phyloP scores from a whole-genome alignment of 2,797 vertebrate species.

The Neosalanx taihuensis region DNA sequence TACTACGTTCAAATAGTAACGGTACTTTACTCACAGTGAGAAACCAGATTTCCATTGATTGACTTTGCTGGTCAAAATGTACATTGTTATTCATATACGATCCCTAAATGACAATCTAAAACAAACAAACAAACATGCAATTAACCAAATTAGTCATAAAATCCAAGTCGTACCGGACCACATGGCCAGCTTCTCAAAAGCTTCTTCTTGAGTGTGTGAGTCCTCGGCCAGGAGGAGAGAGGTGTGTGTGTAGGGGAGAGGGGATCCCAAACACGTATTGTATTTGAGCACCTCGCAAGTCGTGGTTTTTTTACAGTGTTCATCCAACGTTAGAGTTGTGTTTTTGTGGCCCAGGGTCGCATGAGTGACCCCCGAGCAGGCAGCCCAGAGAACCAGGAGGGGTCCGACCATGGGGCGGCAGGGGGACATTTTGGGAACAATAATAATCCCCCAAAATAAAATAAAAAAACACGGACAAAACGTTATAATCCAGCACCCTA shows the following conservation, averaged over 20 bases:
- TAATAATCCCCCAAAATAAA: conserved; percentile 13
- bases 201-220: conserved; percentile 87
- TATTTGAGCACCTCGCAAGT: conserved; percentile 84
- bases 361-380: conserved; percentile 39
- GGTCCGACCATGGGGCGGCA: conserved; percentile 71
- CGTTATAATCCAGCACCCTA: conserved; percentile 2
- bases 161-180: conserved; percentile 85
- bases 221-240: conserved; percentile 87
- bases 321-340: conserved; percentile 67
- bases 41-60: neutral
- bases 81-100: too few species aligned
- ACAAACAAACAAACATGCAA: too few species aligned
- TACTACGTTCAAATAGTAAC: too few species aligned
- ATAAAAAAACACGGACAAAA: neutral
- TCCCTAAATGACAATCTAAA: neutral
- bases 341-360: conserved; percentile 64
- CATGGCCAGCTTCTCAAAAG: conserved; percentile 86
- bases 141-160: neutral
- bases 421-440: conserved; percentile 75
- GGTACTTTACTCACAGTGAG: too few species aligned
- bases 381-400: conserved; percentile 55
- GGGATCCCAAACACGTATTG: conserved; percentile 86
- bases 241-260: conserved; percentile 87
- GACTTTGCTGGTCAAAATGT: conserved; percentile 5
- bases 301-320: conserved; percentile 82